phyloP scores from a whole-genome alignment of 2,888 invertebrate genomes.

The Cactoblastis cactorum region DNA sequence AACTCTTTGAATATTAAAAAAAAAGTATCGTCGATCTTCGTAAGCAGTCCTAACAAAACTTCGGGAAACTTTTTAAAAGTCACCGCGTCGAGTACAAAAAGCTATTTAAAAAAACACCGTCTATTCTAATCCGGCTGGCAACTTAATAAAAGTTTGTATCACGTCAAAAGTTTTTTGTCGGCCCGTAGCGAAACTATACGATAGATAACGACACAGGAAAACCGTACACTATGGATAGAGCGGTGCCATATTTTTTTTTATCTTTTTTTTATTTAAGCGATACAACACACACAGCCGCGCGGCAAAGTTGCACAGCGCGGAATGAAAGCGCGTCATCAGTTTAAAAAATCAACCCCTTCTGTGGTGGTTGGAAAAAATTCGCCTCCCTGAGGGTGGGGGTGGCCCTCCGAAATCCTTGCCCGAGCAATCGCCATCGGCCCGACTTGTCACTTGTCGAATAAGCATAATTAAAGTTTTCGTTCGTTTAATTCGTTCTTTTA shows the following conservation, averaged over 20 bases:
- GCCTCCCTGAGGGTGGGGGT: conserved; percentile 63
- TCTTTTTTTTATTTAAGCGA: conserved; percentile 60
- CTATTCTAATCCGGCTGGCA: conserved; percentile 17
- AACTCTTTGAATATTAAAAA: conserved; percentile 30
- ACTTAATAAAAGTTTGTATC: conserved; percentile 31
- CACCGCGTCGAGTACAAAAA: conserved; percentile 30
- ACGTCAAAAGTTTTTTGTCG: conserved; percentile 44
- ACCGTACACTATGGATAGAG: conserved; percentile 72
- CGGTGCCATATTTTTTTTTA: conserved; percentile 52
- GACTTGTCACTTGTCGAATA: conserved; percentile 78
- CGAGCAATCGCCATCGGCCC: conserved; percentile 73
- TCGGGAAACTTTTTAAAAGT: conserved; percentile 31
- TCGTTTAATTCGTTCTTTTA: conserved; percentile 45
- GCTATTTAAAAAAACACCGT: conserved; percentile 20
- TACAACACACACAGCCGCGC: conserved; percentile 75
- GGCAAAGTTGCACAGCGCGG: conserved; percentile 77
- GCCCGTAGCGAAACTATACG: conserved; percentile 49
- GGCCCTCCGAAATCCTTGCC: conserved; percentile 75
- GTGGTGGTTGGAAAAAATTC: conserved; percentile 74
- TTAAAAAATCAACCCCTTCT: conserved; percentile 80
- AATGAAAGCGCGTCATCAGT: conserved; percentile 81
- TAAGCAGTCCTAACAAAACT: conserved; percentile 19
- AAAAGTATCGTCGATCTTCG: conserved; percentile 29
- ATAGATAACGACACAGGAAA: conserved; percentile 64
- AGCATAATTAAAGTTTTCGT: conserved; percentile 75